Evolutionary conservation across 2,797 vertebrate species (phyloP).

Genomic region (Neopelma chrysocephalum): DNA sequence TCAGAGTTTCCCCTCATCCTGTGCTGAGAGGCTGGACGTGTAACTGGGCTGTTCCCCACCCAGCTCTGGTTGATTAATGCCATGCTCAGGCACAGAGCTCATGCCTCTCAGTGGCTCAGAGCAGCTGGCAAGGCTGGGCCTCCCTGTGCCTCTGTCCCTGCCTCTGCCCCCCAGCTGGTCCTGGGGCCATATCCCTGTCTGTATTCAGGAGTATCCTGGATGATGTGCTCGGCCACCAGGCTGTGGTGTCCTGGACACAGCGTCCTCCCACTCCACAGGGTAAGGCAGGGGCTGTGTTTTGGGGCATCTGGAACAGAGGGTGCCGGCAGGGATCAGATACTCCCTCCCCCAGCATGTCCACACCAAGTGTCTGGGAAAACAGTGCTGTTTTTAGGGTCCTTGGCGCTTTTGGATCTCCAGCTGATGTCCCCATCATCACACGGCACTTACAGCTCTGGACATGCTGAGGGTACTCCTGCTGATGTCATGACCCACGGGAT

Average conservation of each 20-base stretch:
- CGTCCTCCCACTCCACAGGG: background rate
- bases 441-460: background rate
- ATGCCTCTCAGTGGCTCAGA: background rate
- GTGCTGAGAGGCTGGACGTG: background rate
- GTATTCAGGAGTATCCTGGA: background rate
- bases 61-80: background rate
- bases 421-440: background rate
- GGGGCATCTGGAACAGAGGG: background rate
- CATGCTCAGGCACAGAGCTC: background rate
- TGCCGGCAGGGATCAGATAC: background rate
- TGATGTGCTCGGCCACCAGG: background rate
- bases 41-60: background rate
- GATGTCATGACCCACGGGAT: too few species aligned
- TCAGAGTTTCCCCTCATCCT: background rate
- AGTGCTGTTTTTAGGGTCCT: background rate
- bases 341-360: background rate
- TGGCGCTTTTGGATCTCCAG: background rate
- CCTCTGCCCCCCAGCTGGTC: background rate
- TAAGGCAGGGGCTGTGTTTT: background rate
- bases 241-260: background rate
- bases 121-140: background rate
- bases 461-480: rapidly evolving
- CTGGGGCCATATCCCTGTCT: background rate
- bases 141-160: background rate
- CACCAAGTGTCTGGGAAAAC: background rate